Evolutionary conservation across 30 jellyfish, hydroid and myxozoan species (phyloP), one percentile per base, ranked within the genome.

Genomic region (Pseudorhiza aurosa): DNA sequence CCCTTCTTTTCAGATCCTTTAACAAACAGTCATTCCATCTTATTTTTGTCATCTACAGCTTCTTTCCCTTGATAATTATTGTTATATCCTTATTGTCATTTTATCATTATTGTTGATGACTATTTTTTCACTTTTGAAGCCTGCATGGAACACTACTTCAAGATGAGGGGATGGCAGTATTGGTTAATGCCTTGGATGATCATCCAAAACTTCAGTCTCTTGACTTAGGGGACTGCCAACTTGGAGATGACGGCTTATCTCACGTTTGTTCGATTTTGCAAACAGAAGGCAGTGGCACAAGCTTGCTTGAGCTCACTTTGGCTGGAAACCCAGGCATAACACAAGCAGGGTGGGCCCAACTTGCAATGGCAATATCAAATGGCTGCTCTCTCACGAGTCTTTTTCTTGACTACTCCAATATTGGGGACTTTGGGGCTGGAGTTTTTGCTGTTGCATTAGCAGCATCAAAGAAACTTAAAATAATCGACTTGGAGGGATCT

Each of bases 391-490:
- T 94, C 35, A 75, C 77, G 36, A 74, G 90, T 21, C 76, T 94
- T 30, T 94, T 73, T 65, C 93, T 94, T 58, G 99, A 94, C 45
- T 94, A 94, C 58, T 87, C 89, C 37, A 77, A 83, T 39, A 68
- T 94, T 83, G 97, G 97, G 1, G 99, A 94, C 43, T 94, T 94
- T 78, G 99, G 99, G 6, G 99, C 99, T 57, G 99, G 97, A 15
- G 29, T 70, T 22, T 93, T 94, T 83, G 96, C 97, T 0, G 99
- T 94, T 4, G 97, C 99, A 5, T 72, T 94, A 11, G 95, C 99
- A 35, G 89, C 97, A 15, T 75, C 96, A 22, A 81, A 77, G 65
- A 70, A 69, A 1, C 63, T 94, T 42, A 83, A 83, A 42, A 50
- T 70, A 6, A 56, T 94, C 10, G 99, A 94, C 55, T 71, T 94